Base-by-base conservation (phyloP, 2,113 vertebrate species). In the Zosterops borbonicus region DNA sequence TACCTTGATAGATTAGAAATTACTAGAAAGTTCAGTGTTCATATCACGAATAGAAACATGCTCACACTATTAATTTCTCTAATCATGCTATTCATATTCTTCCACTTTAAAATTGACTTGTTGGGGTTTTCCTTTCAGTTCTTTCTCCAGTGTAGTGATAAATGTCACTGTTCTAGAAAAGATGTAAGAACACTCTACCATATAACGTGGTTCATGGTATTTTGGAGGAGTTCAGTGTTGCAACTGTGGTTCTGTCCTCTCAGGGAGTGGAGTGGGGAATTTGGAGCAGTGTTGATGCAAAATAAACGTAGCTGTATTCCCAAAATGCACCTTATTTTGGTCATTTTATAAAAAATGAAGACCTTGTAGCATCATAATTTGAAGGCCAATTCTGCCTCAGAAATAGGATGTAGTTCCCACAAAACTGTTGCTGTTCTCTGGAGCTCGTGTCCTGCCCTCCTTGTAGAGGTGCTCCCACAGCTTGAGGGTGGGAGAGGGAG, bases 381-480 rank as follows among this genome's bases (percentile, higher is more conserved):
- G 6, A 37, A 12, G 59, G 8, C 33, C 2, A 39, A 0, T 89
- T 69, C 71, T 90, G 29, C 64, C 23, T 74, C 41, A 4, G 6
- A 25, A 11, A 2, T 9, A 25, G 41, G 68, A 28, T 20, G 14
- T 24, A 31, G 47, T 4, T 92, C 27, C 67, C 2, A 4, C 39
- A 44, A 23, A 69, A 14, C 31, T 53, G 25, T 11, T 2, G 2
- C 14, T 77, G 16, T 29, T 33, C 9, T 37, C 33, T 41, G 56
- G 19, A n/a, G 18, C 24, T 55, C 1, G 0, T 44, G 27, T 83
- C 59, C 52, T 71, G 28, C 19, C 35, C 28, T 80, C 12, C 37
- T 69, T 0, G 0, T 2, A 23, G 44, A 71, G 33, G 15, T n/a
- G 31, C 16, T 71, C 39, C 50, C 29, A 15, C 50, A 60, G n/a